Base-by-base conservation (phyloP, 2,797 vertebrate genomes). In the Poeciliopsis paucimaculata region DNA sequence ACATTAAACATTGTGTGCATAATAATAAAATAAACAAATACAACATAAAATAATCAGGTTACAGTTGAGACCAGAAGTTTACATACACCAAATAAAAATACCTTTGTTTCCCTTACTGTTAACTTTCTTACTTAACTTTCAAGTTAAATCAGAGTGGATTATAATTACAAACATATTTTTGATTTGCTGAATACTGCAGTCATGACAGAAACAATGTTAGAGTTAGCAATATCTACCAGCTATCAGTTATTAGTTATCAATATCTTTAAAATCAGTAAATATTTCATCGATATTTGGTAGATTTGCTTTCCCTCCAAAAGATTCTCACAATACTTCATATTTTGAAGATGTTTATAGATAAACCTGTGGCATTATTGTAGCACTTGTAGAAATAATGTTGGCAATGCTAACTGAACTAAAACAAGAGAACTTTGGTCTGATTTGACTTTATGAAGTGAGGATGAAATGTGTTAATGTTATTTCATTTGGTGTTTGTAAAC, bases 1-100 rank as follows among this genome's bases (percentile, higher is more conserved):
- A 66, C 75, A 78, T 72, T n/a, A 28, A 79, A 28, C 4, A 10
- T 70, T 77, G 31, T 55, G 71, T 68, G 72, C n/a, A 46, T 51
- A 9, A 20, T 26, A 53, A 62, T n/a, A 80, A 78, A 84, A 78
- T 51, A 15, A 82, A 74, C 78, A 57, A 89, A 70, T 72, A 84
- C 72, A 66, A 82, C 73, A 41, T 60, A 75, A 77, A 79, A 72
- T 39, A 16, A 70, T 79, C 77, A 78, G 77, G 72, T 31, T 72
- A n/a, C 53, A 57, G 53, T 57, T 28, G 26, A 57, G 11, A 57
- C 53, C 26, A 57, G 4, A 3, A n/a, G 53, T 57, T 57, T 57
- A 28, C 53, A 28, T 13, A 28, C 53, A 55, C 53, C 53, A 26
- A 55, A 55, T 10, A n/a, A 5, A 57, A 1, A 28, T 0, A 49